phyloP scores from a whole-genome alignment of 2,888 invertebrate species.

The Thysanoteuthis rhombus region DNA sequence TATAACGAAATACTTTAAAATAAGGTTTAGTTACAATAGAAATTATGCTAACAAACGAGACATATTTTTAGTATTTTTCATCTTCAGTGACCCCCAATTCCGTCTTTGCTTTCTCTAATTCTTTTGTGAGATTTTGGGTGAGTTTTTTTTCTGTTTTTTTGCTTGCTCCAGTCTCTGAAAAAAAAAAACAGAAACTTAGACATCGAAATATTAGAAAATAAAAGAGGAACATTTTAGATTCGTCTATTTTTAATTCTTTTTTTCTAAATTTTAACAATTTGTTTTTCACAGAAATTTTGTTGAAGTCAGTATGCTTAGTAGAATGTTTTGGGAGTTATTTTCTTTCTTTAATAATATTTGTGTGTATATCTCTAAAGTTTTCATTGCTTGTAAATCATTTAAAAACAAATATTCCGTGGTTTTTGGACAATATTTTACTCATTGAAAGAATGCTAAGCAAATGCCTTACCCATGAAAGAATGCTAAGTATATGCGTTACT shows the following conservation, averaged over 20 bases:
- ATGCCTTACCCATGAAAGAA: too few relatives aligned
- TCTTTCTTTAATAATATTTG: too few relatives aligned
- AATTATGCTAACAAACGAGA: not conserved
- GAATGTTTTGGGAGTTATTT: too few relatives aligned
- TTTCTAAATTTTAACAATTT: too few relatives aligned
- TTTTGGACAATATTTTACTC: not conserved
- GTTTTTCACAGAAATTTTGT: too few relatives aligned
- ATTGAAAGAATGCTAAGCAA: too few relatives aligned
- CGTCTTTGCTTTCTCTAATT: not conserved
- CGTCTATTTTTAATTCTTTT: too few relatives aligned
- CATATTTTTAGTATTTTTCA: not conserved
- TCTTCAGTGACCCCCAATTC: not conserved
- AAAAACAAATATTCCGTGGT: too few relatives aligned
- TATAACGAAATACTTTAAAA: not conserved
- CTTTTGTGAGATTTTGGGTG: not conserved
- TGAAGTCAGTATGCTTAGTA: too few relatives aligned
- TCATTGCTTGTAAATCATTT: too few relatives aligned
- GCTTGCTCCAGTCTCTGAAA: not conserved
- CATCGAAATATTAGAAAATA: not conserved
- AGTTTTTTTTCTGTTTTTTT: not conserved
- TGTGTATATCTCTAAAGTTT: too few relatives aligned
- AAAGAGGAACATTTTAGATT: not conserved
- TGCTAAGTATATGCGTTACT: too few relatives aligned
- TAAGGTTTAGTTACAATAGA: not conserved
- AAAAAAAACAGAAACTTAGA: not conserved